Percentiles rank a stretch among this genome's conserved stretches.
phyloP scores from a whole-genome alignment of 2,888 invertebrate genomes.

The Hydroisotoma schaefferi region DNA sequence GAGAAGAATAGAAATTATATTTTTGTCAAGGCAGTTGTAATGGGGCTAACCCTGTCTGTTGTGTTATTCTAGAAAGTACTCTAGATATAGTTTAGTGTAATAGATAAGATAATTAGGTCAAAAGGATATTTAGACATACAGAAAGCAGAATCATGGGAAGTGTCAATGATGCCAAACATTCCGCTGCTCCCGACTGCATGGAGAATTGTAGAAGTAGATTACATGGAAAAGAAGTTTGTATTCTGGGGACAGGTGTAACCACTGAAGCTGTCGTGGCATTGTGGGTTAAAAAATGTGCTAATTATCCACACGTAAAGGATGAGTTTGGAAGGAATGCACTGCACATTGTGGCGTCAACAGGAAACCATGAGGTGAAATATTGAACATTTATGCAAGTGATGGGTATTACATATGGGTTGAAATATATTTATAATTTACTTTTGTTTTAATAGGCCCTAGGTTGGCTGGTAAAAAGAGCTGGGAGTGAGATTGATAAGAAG shows the following conservation, averaged over 20 bases:
- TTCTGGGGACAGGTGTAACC: slow-evolving; percentile 53
- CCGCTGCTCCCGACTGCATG: slow-evolving; percentile 24
- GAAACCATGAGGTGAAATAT: slow-evolving; percentile 26
- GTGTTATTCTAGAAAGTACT: too few species aligned
- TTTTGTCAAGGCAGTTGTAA: too few species aligned
- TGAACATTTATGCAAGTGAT: not conserved
- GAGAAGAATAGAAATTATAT: too few species aligned
- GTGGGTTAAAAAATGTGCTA: slow-evolving; percentile 61
- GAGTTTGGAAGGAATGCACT: slow-evolving; percentile 68
- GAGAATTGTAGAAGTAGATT: slow-evolving; percentile 37
- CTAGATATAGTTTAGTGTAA: too few species aligned
- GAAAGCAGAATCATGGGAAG: too few species aligned
- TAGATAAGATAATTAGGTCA: too few species aligned
- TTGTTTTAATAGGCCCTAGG: slow-evolving; percentile 58
- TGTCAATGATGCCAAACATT: not conserved
- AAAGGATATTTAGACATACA: too few species aligned
- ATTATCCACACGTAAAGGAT: slow-evolving; percentile 61
- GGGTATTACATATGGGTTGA: not conserved
- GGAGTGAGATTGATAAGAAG: slow-evolving; percentile 62
- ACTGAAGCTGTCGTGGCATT: slow-evolving; percentile 57
- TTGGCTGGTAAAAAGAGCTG: slow-evolving; percentile 64
- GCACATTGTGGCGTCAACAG: slow-evolving; percentile 68
- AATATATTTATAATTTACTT: not conserved
- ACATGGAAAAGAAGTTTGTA: slow-evolving; percentile 48
- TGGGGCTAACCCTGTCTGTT: too few species aligned